Conservation (phyloP, 2,888 invertebrate genomes). For the Ramazzottius varieornatus region DNA sequence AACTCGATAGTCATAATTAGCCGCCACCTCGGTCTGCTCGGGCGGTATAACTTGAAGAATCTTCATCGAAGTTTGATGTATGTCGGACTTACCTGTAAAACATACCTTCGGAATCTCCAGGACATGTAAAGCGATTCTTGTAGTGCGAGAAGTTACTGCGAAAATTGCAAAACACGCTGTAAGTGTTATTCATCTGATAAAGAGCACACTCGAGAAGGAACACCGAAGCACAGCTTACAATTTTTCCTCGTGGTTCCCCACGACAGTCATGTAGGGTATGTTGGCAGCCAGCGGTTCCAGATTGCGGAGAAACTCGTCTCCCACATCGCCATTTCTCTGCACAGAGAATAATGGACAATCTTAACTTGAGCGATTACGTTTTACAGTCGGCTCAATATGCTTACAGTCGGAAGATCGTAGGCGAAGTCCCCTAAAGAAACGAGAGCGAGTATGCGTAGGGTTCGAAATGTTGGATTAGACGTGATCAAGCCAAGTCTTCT, state of each 20-base stretch:
- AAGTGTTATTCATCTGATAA: too few species aligned
- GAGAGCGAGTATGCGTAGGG: constrained; percentile 5
- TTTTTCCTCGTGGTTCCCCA: constrained; percentile 65
- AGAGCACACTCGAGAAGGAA: too few species aligned
- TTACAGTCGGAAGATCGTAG: too few species aligned
- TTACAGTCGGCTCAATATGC: too few species aligned
- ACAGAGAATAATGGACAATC: constrained; percentile 6
- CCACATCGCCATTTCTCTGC: constrained; percentile 44
- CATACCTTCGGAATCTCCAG: constrained; percentile 29
- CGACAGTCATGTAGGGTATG: constrained; percentile 54
- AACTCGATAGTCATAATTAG: too few species aligned
- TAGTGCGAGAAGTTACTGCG: constrained; percentile 81
- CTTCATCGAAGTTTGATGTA: too few species aligned
- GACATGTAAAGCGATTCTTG: constrained; percentile 68
- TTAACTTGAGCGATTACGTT: too few species aligned
- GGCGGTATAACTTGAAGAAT: too few species aligned
- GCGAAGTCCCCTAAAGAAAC: constrained; percentile 52
- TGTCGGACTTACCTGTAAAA: constrained; percentile 20
- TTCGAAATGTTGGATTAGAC: not conserved
- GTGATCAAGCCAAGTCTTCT: not conserved
- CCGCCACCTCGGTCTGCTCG: too few species aligned
- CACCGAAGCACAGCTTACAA: too few species aligned
- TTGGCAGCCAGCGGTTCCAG: constrained; percentile 63
- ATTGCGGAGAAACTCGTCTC: constrained; percentile 75
- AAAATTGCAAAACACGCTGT: constrained; percentile 10